Evolutionary conservation across 2,113 vertebrate species (phyloP).

Genomic region (mouse (Mus musculus)): DNA sequence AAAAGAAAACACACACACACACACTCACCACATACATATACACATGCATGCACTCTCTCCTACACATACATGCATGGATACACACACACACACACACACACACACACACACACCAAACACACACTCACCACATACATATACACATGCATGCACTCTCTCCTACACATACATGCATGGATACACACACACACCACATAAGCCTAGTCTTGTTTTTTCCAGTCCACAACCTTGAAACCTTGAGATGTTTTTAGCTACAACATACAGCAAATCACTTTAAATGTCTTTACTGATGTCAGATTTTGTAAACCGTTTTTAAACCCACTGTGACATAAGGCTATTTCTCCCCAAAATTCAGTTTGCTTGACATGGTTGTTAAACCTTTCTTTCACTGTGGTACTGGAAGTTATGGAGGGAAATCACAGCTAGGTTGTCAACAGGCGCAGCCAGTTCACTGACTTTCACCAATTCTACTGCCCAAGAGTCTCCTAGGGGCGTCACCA

Average conservation of each 20-base stretch:
- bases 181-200: neutral
- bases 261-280: neutral
- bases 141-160: neutral
- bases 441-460: neutral
- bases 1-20: neutral
- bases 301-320: neutral
- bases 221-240: neutral
- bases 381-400: neutral
- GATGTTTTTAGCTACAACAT: slow-evolving; percentile 17
- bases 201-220: neutral
- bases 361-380: neutral
- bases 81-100: neutral
- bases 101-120: neutral
- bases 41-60: too few species aligned
- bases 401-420: neutral
- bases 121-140: neutral
- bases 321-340: neutral
- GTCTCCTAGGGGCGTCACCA: neutral
- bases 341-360: neutral
- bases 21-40: too few species aligned
- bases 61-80: too few species aligned
- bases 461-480: neutral
- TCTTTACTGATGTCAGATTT: neutral
- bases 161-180: neutral
- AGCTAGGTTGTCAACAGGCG: neutral